A percentile compares a stretch with the other conserved stretches of the same genome.
phyloP scores from a whole-genome alignment of 2,888 invertebrate species.

The Microchrysa polita region DNA sequence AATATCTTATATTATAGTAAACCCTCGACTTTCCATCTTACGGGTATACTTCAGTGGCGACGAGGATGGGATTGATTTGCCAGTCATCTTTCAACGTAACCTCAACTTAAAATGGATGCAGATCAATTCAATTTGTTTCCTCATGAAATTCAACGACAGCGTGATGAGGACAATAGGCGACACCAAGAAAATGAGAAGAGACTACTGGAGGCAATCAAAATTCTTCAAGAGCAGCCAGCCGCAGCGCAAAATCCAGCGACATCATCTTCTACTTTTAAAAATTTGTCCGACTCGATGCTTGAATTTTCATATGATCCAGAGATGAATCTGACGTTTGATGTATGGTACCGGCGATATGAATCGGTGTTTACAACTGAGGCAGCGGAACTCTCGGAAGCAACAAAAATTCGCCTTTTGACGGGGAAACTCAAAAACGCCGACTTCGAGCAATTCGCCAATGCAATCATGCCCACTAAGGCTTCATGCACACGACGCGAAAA shows the following conservation, averaged over 20 bases:
- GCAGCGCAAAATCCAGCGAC: not conserved
- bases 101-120: too few relatives aligned
- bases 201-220: constrained; percentile 1
- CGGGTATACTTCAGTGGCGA: too few relatives aligned
- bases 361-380: not conserved
- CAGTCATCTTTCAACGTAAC: too few relatives aligned
- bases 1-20: too few relatives aligned
- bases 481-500: too few relatives aligned
- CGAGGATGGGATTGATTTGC: too few relatives aligned
- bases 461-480: not conserved
- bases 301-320: constrained; percentile 5
- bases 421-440: not conserved
- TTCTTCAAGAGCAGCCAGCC: constrained; percentile 1
- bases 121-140: not conserved
- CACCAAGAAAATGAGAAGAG: not conserved
- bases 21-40: too few relatives aligned
- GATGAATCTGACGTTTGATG: not conserved
- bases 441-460: too few relatives aligned
- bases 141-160: not conserved
- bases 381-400: not conserved
- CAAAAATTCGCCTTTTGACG: constrained; percentile 14
- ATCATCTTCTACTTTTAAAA: too few relatives aligned
- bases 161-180: not conserved
- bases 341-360: constrained; percentile 14
- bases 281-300: not conserved